Evolutionary conservation across 2,797 vertebrate genomes (phyloP), one percentile per base, ranked within the genome.

Genomic region (Miichthys miiuy): DNA sequence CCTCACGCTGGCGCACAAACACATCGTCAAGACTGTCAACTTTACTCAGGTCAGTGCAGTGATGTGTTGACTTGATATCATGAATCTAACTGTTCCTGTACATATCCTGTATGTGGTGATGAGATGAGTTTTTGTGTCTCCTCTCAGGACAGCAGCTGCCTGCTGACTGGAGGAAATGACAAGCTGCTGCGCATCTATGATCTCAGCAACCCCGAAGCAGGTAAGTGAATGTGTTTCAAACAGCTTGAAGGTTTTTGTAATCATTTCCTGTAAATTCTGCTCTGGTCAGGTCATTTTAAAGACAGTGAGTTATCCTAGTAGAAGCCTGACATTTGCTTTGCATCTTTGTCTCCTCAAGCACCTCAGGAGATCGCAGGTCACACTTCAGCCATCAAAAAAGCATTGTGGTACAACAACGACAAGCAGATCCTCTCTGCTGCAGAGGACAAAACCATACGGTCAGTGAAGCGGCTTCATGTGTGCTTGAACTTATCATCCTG

Each of bases 401-500:
- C 98, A 63, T 88, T 99, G 4, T 99, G 98, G 98, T 99, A 97
- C 89, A 98, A 97, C 82, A 90, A 96, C 3, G 97, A 99, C 89
- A 96, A 95, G 84, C 98, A 98, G 88, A 99, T 99, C 85, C 95
- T 99, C 72, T 99, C 98, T 41, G 98, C 97, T 65, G 89, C 96
- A 0, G 98, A 99, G 0, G 98, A 99, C 89, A 99, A 98, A 96
- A 99, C 97, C 80, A 96, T 99, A 68, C 94, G 98, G 98, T 99
- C 86, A 94, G 96, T 79, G 70, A 41, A 60, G 11, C 3, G 5
- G 4, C 38, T 42, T 12, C 16, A 38, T 38, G 62, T 5, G 1
- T 16, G 1, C 11, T 47, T 25, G 21, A n/a, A 17, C 5, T 63
- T 14, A 8, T 42, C 54, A 23, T 17, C n/a, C 10, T 46, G 68